Evolutionary conservation across 2,888 invertebrate genomes (phyloP).

Genomic region (Drosophila prolongata): DNA sequence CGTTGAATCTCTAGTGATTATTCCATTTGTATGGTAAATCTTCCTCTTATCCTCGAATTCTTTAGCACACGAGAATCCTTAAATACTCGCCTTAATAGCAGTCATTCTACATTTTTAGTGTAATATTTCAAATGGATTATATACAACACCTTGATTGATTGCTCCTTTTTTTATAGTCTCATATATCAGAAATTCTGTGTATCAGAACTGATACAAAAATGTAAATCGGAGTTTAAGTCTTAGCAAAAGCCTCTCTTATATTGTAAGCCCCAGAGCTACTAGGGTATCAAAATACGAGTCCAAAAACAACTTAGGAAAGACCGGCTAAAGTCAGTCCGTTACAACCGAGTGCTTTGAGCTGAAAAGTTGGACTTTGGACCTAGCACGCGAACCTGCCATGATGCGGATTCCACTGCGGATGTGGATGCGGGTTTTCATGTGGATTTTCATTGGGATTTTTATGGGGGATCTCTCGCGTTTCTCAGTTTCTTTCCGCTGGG

Average conservation of each 20-base stretch:
- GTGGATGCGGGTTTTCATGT: slow-evolving; percentile 22
- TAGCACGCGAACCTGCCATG: slow-evolving; percentile 49
- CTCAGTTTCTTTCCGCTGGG: slow-evolving; percentile 1
- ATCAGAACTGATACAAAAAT: too few relatives aligned
- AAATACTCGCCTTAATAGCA: neutral
- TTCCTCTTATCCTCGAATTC: neutral
- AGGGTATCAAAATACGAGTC: slow-evolving; percentile 12
- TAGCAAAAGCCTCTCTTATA: too few relatives aligned
- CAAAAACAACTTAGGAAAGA: neutral
- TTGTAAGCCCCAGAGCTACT: too few relatives aligned
- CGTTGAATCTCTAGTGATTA: too few relatives aligned
- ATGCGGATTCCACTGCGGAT: slow-evolving; percentile 15
- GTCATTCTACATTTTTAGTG: too few relatives aligned
- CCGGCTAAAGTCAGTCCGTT: slow-evolving; percentile 30
- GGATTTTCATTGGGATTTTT: slow-evolving; percentile 16
- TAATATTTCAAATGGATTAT: too few relatives aligned
- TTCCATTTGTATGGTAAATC: too few relatives aligned
- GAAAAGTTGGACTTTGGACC: slow-evolving; percentile 52
- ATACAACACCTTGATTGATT: too few relatives aligned
- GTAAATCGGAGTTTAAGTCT: too few relatives aligned
- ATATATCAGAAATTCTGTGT: too few relatives aligned
- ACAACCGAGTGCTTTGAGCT: slow-evolving; percentile 48
- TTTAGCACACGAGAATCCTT: neutral
- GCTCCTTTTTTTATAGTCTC: too few relatives aligned
- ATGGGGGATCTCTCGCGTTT: slow-evolving; percentile 16